Evolutionary conservation across 1,140 invertebrate genomes (phyloP), one percentile per base, ranked within the genome.

Genomic region (Pygmarrhopalites habei): DNA sequence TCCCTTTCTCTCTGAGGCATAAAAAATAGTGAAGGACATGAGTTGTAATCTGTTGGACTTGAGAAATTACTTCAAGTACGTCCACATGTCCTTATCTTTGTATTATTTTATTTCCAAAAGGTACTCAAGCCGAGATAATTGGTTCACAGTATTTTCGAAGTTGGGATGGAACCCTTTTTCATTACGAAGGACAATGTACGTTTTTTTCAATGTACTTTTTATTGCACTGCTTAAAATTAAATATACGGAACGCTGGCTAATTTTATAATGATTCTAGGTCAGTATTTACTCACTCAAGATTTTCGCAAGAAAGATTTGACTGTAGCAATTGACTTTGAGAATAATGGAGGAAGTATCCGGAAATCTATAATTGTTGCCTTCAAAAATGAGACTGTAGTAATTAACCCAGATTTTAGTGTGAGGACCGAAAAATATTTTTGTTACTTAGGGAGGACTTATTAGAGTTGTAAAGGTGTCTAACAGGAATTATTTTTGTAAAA

Each of bases 281-380:
- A 83, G 71, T 93, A 94, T 73, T 77, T 95, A 2, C 75, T 96
- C 2, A 84, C 85, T 0, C 84, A 87, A 66, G 92, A 95, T 74
- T 85, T 87, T 70, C 81, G 86, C 7, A 83, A 90, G 74, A 83
- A 84, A 29, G 90, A 90, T 79, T 90, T 92, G 78, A 85, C 85
- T 0, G 75, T 87, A 58, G 75, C 83, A 46, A 75, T 83, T 29
- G 79, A 85, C 65, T 79, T 84, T 39, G 74, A 77, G 26, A 80
- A 82, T 69, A 83, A 82, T 21, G 77, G 77, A n/a, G 74, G 84
- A 15, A 25, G 28, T 21, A 35, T 64, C 15, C 41, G 58, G 49
- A 81, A 82, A 32, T 28, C 51, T 0, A 74, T 87, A 12, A 79
- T 79, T 26, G 69, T 86, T 1, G 76, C 77, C 14, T 10, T 28